Evolutionary conservation across 37 sponge, comb jelly and placozoan species (phyloP), one percentile per base, ranked within the genome.

Genomic region (Corticium candelabrum): DNA sequence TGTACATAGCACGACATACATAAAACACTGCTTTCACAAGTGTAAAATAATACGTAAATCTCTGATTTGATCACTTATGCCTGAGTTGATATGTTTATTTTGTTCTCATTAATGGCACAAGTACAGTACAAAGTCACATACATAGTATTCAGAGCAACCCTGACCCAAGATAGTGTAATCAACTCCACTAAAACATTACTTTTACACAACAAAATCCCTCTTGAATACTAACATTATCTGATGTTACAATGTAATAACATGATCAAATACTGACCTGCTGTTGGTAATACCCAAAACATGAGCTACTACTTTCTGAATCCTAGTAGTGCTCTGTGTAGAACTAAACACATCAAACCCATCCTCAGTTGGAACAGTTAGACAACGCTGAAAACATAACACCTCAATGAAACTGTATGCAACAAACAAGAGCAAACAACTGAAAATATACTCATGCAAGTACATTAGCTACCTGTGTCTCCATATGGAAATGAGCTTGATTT

Each of bases 401-500:
- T 30, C 62, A 50, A 50, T 50, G 15, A 21, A 50, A 50, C 62
- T 27, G 62, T 50, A 50, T 21, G 21, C 62, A 50, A 50, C 15
- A 50, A 50, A 50, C n/a, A n/a, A n/a, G n/a, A n/a, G n/a, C n/a
- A n/a, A n/a, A n/a, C n/a, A n/a, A n/a, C n/a, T n/a, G n/a, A n/a
- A n/a, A n/a, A n/a, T n/a, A n/a, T n/a, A n/a, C n/a, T n/a, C n/a
- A n/a, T n/a, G n/a, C n/a, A 50, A 11, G 11, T 15, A 29, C 36
- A 35, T 32, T 7, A 35, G 5, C 0, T 37, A 75, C 81, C 43
- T 89, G 90, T 32, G 89, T 89, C 81, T 89, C 89, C 89, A 89
- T 82, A 69, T 67, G 35, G 81, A 89, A 89, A 75, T 89, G 90
- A 38, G 83, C 85, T 69, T 89, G 90, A 1, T 77, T 68, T 5